Percentiles rank a stretch among this genome's conserved stretches.
These are phyloP conservation scores for Cepaea hortensis DNA, from an alignment of 2,888 invertebrate species.

Conservation along the genomic window DNA sequence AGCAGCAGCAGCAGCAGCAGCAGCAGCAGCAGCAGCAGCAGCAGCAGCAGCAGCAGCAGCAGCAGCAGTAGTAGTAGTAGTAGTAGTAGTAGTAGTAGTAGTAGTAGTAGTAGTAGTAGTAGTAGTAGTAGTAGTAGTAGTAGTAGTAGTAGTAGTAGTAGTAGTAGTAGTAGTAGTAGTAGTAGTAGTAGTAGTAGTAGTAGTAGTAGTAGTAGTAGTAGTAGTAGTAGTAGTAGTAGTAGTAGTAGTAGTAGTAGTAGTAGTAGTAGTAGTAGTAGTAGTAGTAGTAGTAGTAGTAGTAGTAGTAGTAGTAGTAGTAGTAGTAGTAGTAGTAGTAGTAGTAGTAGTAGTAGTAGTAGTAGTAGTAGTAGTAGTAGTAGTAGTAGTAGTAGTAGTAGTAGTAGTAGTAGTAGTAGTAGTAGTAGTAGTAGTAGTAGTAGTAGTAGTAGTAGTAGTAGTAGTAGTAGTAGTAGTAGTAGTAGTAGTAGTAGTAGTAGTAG, in stretches of 20 bases:
- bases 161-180: slow-evolving; percentile 43
- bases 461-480: too few species aligned
- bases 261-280: slow-evolving; percentile 39
- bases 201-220: slow-evolving; percentile 42
- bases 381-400: too few species aligned
- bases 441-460: too few species aligned
- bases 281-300: neutral
- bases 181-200: slow-evolving; percentile 44
- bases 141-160: slow-evolving; percentile 39
- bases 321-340: too few species aligned
- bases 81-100: neutral
- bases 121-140: slow-evolving; percentile 16
- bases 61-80: neutral
- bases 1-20: neutral
- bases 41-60: neutral
- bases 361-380: too few species aligned
- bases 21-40: neutral
- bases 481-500: too few species aligned
- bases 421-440: too few species aligned
- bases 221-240: slow-evolving; percentile 27
- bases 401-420: too few species aligned
- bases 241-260: slow-evolving; percentile 41
- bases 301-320: too few species aligned
- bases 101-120: neutral
- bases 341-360: too few species aligned